Evolutionary conservation across 1,140 invertebrate genomes (phyloP).

Genomic region (Fopius arisanus): DNA sequence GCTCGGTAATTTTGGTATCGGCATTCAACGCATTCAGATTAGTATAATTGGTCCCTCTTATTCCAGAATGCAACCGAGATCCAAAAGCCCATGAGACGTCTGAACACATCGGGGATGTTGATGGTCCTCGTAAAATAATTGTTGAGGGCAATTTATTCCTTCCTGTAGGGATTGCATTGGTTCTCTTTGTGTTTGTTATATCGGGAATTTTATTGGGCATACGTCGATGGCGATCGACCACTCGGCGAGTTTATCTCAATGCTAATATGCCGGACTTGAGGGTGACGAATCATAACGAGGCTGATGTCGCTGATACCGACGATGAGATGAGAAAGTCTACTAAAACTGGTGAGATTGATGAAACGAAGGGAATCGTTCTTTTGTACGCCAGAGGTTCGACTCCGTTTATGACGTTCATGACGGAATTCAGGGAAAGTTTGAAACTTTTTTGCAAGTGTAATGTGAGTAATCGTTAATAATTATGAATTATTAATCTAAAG

Average conservation of each 20-base stretch:
- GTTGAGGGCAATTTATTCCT: constrained; percentile 10
- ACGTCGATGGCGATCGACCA: background rate
- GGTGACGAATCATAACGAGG: constrained; percentile 11
- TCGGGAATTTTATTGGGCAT: constrained; percentile 3
- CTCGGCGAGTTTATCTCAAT: constrained; percentile 6
- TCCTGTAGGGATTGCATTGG: constrained; percentile 27
- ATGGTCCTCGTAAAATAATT: background rate
- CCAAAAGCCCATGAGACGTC: background rate
- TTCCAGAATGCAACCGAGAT: constrained; percentile 26
- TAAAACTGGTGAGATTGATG: background rate
- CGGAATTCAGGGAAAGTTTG: constrained; percentile 44
- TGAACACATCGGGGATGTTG: background rate
- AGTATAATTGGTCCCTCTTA: too few species aligned
- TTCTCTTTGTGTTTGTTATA: constrained; percentile 27
- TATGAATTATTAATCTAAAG: too few species aligned
- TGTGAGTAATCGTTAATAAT: constrained; percentile 39
- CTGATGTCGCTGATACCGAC: constrained; percentile 21
- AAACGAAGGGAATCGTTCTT: constrained; percentile 40
- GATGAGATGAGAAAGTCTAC: constrained; percentile 28
- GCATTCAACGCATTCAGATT: too few species aligned
- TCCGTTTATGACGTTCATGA: constrained; percentile 47
- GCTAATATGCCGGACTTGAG: constrained; percentile 25
- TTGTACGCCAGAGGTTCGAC: constrained; percentile 44
- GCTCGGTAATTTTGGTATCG: constrained; percentile 29
- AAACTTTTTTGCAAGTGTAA: constrained; percentile 36